phyloP scores from a whole-genome alignment of 2,888 invertebrate genomes.

The Dermolepida albohirtum region DNA sequence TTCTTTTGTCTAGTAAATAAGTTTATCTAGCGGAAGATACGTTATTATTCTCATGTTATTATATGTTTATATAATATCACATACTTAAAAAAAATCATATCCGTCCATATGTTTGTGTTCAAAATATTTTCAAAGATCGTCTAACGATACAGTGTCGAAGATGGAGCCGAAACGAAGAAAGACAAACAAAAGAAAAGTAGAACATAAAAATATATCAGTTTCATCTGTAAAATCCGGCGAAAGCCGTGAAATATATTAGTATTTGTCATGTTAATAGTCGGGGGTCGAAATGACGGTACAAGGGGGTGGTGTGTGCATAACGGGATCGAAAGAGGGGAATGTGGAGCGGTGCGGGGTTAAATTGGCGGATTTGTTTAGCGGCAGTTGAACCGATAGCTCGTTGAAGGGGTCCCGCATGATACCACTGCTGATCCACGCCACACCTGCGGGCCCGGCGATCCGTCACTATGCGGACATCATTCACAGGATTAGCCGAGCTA shows the following conservation, averaged over 20 bases:
- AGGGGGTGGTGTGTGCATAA: constrained; percentile 36
- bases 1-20: too few species aligned
- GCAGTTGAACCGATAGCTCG: constrained; percentile 53
- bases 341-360: constrained; percentile 44
- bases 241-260: constrained; percentile 66
- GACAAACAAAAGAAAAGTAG: constrained; percentile 50
- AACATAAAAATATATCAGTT: constrained; percentile 59
- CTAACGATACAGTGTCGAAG: constrained; percentile 18
- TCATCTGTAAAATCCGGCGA: constrained; percentile 63
- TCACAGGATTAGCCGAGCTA: constrained; percentile 68
- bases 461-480: constrained; percentile 65
- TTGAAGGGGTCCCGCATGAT: constrained; percentile 52
- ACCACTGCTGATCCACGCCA: constrained; percentile 54
- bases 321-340: background rate
- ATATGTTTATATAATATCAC: too few species aligned
- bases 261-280: constrained; percentile 67
- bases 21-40: too few species aligned
- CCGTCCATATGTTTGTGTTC: too few species aligned
- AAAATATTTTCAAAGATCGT: constrained; percentile 4
- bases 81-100: too few species aligned
- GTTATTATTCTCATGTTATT: too few species aligned
- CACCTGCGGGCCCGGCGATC: constrained; percentile 59
- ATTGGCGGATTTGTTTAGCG: constrained; percentile 50
- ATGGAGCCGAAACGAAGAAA: constrained; percentile 35
- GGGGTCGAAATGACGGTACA: constrained; percentile 52